These are phyloP conservation scores for Podargus strigoides DNA, from an alignment of 2,797 vertebrate species.

Conservation along the genomic window DNA sequence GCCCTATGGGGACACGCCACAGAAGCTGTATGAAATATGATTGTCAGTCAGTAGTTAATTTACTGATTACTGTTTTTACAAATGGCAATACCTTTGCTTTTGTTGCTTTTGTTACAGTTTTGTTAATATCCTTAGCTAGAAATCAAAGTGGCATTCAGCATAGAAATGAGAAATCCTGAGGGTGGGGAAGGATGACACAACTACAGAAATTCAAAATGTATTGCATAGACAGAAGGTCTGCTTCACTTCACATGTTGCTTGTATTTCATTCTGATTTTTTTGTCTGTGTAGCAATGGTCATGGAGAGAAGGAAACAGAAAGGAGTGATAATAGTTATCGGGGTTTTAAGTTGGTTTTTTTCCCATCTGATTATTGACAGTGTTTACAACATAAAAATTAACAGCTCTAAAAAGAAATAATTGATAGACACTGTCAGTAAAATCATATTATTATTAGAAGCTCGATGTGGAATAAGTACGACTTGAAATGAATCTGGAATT, in stretches of 20 bases:
- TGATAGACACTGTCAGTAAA: neutral
- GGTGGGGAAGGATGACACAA: neutral
- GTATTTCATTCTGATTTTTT: neutral
- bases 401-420: neutral
- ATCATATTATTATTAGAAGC: neutral
- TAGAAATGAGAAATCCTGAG: neutral
- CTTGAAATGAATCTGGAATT: neutral
- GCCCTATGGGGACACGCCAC: neutral
- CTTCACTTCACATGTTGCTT: neutral
- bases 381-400: constrained; percentile 12
- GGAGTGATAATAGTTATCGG: neutral
- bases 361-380: neutral
- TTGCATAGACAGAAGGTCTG: neutral
- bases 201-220: neutral
- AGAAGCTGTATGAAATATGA: neutral
- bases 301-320: neutral
- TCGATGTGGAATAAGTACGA: neutral
- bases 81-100: neutral
- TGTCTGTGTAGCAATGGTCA: neutral
- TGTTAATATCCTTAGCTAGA: neutral
- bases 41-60: neutral
- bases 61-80: neutral
- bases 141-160: neutral
- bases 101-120: neutral
- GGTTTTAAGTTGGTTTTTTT: neutral